Conservation (phyloP, 2,797 vertebrate species). For the Sebastes iracundus region DNA sequence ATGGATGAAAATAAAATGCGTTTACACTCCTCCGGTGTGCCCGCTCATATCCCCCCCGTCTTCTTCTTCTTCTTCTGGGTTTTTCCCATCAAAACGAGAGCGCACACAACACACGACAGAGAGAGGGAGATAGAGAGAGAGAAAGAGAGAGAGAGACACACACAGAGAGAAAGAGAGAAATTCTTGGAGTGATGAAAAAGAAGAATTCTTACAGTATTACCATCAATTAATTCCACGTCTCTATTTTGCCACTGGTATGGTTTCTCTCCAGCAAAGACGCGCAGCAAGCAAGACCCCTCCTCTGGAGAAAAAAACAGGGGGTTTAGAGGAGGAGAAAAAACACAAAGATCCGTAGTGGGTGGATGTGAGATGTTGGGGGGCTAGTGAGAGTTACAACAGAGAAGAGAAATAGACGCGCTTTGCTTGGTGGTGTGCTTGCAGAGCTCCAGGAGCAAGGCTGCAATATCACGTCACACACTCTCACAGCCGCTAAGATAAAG, state of each 20-base stretch:
- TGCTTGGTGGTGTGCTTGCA: constrained; percentile 64
- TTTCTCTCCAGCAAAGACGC: constrained; percentile 74
- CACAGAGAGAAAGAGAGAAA: constrained; percentile 35
- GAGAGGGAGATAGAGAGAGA: constrained; percentile 29
- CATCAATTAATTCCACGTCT: constrained; percentile 70
- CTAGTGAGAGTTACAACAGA: constrained; percentile 82
- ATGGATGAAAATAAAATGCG: constrained; percentile 79
- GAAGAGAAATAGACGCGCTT: constrained; percentile 80
- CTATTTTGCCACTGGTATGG: constrained; percentile 62
- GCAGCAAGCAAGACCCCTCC: constrained; percentile 13
- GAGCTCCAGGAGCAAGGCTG: constrained; percentile 79
- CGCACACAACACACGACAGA: constrained; percentile 75
- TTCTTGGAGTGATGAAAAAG: constrained; percentile 71
- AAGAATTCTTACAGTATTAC: constrained; percentile 69
- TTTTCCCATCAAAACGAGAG: constrained; percentile 80
- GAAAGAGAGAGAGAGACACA: constrained; percentile 10
- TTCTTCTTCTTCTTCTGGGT: constrained; percentile 73
- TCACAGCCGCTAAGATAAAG: constrained; percentile 82
- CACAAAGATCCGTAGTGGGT: constrained; percentile 81
- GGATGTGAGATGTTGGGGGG: constrained; percentile 83
- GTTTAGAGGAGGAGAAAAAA: not conserved
- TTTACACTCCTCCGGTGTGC: constrained; percentile 83
- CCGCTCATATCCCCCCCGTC: constrained; percentile 78
- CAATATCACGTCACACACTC: constrained; percentile 87
- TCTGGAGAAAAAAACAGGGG: not conserved